Evolutionary conservation across 2,888 invertebrate genomes (phyloP), one percentile per base, ranked within the genome.

Genomic region (Pseudococcus viburni): DNA sequence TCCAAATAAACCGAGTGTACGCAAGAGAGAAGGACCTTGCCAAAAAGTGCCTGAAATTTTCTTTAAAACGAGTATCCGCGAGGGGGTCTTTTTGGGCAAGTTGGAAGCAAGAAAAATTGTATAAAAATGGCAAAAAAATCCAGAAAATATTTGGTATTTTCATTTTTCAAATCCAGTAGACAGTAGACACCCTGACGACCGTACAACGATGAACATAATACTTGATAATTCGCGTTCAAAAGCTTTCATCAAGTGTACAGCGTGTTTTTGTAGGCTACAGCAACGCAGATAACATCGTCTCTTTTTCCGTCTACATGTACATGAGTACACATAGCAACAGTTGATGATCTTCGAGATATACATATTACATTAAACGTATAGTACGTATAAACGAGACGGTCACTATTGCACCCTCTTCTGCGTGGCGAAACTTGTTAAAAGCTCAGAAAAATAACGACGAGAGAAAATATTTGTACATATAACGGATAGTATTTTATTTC

Each of bases 251-350:
- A 64, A 64, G 22, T 64, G 19, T 4, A 64, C 64, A 64, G 8
- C 64, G 64, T 42, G 42, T 42, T 42, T 8, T 19, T 22, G 19
- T n/a, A 15, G 19, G 64, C 19, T 19, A 6, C n/a, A 64, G 51
- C n/a, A n/a, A n/a, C 64, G 19, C 64, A 19, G 64, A 64, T 64
- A 64, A 64, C n/a, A 64, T 64, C 64, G n/a, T 19, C 51, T 51
- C 51, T 9, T 4, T 51, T 51, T 51, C 15, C 51, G 3, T 51
- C 51, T 12, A 12, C 51, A 51, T 51, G 51, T 51, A 15, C 51
- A 51, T 12, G 15, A 51, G 51, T 51, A 12, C 15, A 51, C 4
- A 51, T 11, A 19, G 64, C 64, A 64, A 64, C 64, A 64, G 64
- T 64, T 64, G 64, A 64, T 64, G 19, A 64, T 64, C 64, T 64